A percentile compares a stretch with the other conserved stretches of the same genome.
Conservation (phyloP, 2,888 invertebrate genomes). For the Brachyptera putata region DNA sequence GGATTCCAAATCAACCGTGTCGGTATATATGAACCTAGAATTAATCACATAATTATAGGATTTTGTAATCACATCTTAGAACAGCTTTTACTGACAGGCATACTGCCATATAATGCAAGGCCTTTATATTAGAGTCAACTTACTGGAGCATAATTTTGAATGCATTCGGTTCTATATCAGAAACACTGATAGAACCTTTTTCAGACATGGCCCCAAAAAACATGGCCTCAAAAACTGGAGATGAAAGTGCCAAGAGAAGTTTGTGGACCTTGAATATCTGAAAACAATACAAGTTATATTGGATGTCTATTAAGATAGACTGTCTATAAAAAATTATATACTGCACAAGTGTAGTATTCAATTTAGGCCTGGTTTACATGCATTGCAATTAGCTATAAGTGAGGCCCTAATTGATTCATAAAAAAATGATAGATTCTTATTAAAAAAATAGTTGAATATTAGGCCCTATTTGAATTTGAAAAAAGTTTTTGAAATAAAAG, state of each 20-base stretch:
- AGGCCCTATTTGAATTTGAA: too few relatives aligned
- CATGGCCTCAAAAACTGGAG: constrained; percentile 67
- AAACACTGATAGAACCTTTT: constrained; percentile 47
- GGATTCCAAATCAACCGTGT: constrained; percentile 51
- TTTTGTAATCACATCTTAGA: not conserved
- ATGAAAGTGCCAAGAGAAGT: constrained; percentile 59
- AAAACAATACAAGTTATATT: constrained; percentile 10
- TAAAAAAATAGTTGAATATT: too few relatives aligned
- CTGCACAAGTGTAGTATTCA: too few relatives aligned
- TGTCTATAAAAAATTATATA: too few relatives aligned
- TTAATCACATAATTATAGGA: not conserved
- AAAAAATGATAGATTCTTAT: too few relatives aligned
- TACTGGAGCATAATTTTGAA: constrained; percentile 56
- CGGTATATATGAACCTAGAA: constrained; percentile 55
- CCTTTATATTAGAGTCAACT: constrained; percentile 35
- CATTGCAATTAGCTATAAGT: too few relatives aligned
- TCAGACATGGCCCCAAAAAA: constrained; percentile 58
- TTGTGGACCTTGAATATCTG: constrained; percentile 49
- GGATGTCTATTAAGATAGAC: too few relatives aligned
- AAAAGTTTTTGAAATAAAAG: too few relatives aligned
- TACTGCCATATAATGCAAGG: too few relatives aligned
- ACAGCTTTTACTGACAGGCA: not conserved
- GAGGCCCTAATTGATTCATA: too few relatives aligned
- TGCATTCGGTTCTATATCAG: constrained; percentile 56
- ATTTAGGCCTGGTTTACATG: too few relatives aligned